Evolutionary conservation across 2,113 vertebrate genomes (phyloP).

Genomic region (Hypanus sabinus): DNA sequence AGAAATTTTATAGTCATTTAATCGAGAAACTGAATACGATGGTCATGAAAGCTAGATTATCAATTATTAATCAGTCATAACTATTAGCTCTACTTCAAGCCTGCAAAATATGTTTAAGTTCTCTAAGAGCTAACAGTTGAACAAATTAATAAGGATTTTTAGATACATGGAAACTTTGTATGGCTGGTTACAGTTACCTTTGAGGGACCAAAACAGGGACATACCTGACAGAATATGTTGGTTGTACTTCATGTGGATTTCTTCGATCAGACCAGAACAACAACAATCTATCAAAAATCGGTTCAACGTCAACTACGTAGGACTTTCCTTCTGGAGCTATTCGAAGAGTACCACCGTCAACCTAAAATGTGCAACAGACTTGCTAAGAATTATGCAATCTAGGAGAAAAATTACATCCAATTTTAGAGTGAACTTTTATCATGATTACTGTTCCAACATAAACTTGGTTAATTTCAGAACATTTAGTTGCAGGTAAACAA

Average conservation of each 20-base stretch:
- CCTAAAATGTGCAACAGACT: slow-evolving; percentile 51
- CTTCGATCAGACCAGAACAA: slow-evolving; percentile 95
- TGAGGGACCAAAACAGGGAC: neutral
- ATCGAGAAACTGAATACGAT: neutral
- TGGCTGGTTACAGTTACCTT: neutral
- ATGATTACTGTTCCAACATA: neutral
- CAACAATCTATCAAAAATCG: slow-evolving; percentile 83
- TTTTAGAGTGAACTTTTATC: neutral
- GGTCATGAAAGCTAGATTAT: neutral
- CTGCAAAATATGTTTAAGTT: neutral
- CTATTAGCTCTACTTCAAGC: neutral
- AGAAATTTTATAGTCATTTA: neutral
- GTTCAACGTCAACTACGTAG: slow-evolving; percentile 79
- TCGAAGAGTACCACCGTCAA: slow-evolving; percentile 79
- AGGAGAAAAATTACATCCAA: neutral
- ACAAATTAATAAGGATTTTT: neutral
- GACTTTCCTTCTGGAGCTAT: slow-evolving; percentile 88
- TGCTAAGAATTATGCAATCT: neutral
- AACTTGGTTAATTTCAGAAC: too few relatives aligned
- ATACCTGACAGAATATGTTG: slow-evolving; percentile 80
- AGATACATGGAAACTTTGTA: neutral
- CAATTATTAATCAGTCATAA: too few relatives aligned
- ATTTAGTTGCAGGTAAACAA: neutral
- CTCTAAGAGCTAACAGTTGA: neutral
- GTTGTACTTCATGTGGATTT: slow-evolving; percentile 91